Conservation (phyloP, 2,888 invertebrate genomes). For the Pterobdella sp. region DNA sequence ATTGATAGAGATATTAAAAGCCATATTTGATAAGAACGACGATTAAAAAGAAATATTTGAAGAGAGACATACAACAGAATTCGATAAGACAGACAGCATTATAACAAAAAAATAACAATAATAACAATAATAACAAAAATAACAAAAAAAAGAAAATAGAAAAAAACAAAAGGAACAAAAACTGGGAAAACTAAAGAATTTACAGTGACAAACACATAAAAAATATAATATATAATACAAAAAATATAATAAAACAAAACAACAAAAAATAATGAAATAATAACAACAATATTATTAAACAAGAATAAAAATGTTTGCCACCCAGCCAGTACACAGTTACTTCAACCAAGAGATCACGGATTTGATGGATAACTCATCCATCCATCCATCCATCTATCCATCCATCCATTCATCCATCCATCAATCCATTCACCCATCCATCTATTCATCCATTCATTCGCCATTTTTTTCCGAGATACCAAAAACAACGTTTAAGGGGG, state of each 20-base stretch:
- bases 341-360: neutral
- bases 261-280: neutral
- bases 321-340: neutral
- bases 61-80: neutral
- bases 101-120: neutral
- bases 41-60: neutral
- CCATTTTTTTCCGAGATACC: neutral
- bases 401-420: constrained; percentile 3
- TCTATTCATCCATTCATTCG: neutral
- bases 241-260: neutral
- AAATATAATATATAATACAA: too few species aligned
- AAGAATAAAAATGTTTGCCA: neutral
- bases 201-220: too few species aligned
- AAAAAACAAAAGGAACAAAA: neutral
- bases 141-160: neutral
- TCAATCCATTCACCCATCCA: neutral
- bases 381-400: neutral
- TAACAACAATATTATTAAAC: neutral
- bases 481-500: neutral
- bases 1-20: neutral
- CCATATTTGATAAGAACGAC: neutral
- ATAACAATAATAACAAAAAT: neutral
- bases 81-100: neutral
- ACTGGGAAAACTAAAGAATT: neutral
- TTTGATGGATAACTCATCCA: neutral